Evolutionary conservation across 2,113 vertebrate species (phyloP).

Genomic region (Chauna torquata): DNA sequence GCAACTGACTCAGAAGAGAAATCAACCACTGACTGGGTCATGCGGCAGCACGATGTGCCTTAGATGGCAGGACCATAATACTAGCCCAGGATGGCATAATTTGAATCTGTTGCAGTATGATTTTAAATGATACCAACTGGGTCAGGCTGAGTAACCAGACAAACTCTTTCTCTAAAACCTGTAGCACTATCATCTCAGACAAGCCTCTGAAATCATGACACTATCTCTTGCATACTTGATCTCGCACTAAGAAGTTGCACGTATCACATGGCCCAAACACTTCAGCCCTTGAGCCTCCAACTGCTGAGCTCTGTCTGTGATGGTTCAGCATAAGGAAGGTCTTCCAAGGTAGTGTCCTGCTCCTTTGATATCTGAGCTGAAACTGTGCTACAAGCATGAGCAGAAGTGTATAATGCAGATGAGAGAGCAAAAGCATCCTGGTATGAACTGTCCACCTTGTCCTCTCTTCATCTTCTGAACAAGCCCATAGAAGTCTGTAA

Average conservation of each 20-base stretch:
- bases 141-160: not conserved
- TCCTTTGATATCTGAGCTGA: not conserved
- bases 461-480: not conserved
- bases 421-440: not conserved
- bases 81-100: not conserved
- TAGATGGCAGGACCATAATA: not conserved
- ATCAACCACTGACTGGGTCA: not conserved
- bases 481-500: not conserved
- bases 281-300: not conserved
- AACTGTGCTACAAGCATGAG: not conserved
- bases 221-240: fast-evolving
- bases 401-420: not conserved
- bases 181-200: not conserved
- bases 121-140: not conserved
- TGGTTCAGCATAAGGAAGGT: fast-evolving
- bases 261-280: not conserved
- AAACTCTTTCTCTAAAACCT: not conserved
- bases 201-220: not conserved
- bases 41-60: not conserved
- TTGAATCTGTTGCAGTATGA: not conserved
- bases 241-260: not conserved
- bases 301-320: not conserved
- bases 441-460: not conserved
- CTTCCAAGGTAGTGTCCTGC: not conserved
- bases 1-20: not conserved